A percentile compares a stretch with the other conserved stretches of the same genome.
These are phyloP conservation scores for Cladorhizidae sp. DNA, from an alignment of 37 sponge, comb jelly and placozoan genomes.

Conservation along the genomic window DNA sequence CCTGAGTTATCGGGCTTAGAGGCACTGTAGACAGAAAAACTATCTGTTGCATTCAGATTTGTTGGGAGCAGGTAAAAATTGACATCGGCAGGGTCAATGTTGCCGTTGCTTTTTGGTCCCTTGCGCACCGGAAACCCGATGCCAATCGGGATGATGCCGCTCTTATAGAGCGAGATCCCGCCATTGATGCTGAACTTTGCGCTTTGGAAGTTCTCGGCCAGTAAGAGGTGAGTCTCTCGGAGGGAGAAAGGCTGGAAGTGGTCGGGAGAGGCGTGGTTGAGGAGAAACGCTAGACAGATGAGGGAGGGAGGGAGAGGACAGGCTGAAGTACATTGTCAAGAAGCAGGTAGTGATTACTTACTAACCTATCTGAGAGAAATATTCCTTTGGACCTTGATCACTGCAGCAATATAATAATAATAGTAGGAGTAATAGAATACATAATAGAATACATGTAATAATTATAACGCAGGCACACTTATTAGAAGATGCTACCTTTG, in stretches of 20 bases:
- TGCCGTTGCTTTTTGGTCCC: neutral
- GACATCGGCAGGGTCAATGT: slow-evolving; percentile 39
- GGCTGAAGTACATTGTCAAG: neutral
- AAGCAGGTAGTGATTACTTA: neutral
- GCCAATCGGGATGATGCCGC: slow-evolving; percentile 64
- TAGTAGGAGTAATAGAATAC: neutral
- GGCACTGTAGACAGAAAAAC: slow-evolving; percentile 17
- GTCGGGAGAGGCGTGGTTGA: slow-evolving; percentile 74
- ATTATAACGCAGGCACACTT: too few relatives aligned
- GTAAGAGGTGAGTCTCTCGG: slow-evolving; percentile 32
- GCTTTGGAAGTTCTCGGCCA: slow-evolving; percentile 39
- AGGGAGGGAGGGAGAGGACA: neutral
- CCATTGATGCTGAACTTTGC: slow-evolving; percentile 38
- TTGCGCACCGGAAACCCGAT: slow-evolving; percentile 30
- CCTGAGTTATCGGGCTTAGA: slow-evolving; percentile 57
- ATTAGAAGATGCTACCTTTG: too few relatives aligned
- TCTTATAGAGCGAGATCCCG: slow-evolving; percentile 54
- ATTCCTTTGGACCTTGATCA: slow-evolving; percentile 19
- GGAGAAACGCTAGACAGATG: slow-evolving; percentile 65
- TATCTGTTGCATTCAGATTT: slow-evolving; percentile 39
- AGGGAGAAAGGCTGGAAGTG: slow-evolving; percentile 71
- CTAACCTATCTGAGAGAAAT: slow-evolving; percentile 76
- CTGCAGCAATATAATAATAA: neutral
- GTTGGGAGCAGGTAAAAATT: slow-evolving; percentile 64
- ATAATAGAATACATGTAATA: neutral